Conservation (phyloP, 2,888 invertebrate species). For the Pseudanteris insignis region DNA sequence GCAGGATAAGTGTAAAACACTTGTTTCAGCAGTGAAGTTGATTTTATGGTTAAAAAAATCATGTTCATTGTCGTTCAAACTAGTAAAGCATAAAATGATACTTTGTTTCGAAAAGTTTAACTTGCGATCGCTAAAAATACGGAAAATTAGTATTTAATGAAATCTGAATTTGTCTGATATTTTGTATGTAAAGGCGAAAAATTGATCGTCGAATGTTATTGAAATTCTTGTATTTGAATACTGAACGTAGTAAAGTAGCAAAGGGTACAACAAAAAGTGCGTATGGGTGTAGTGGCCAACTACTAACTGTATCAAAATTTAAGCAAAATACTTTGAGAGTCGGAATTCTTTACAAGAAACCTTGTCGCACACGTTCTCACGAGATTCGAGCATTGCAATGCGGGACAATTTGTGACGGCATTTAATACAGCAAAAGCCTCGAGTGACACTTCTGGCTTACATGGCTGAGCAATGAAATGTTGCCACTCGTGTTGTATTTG, state of each 20-base stretch:
- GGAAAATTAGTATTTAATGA: too few species aligned
- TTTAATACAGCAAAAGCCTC: conserved; percentile 27
- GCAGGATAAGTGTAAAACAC: too few species aligned
- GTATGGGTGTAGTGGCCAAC: neutral
- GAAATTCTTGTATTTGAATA: too few species aligned
- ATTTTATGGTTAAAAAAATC: too few species aligned
- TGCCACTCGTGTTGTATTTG: conserved; percentile 49
- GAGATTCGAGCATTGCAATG: conserved; percentile 27
- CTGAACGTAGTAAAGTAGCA: neutral
- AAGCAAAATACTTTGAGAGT: conserved; percentile 13
- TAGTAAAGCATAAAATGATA: too few species aligned
- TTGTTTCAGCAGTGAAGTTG: too few species aligned
- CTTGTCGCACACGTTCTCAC: conserved; percentile 33
- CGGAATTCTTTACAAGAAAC: conserved; percentile 23
- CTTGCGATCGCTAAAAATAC: too few species aligned
- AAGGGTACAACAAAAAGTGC: conserved; percentile 13
- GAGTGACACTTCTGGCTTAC: conserved; percentile 60
- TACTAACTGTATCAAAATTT: conserved; percentile 17
- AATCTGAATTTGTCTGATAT: too few species aligned
- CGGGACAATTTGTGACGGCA: conserved; percentile 34
- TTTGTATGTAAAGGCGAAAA: too few species aligned
- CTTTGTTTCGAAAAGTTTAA: too few species aligned
- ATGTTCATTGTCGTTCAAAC: too few species aligned
- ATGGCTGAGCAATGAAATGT: conserved; percentile 58
- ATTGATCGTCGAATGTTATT: too few species aligned